Conservation (phyloP, 2,113 vertebrate species). For the Tragulus kanchil region DNA sequence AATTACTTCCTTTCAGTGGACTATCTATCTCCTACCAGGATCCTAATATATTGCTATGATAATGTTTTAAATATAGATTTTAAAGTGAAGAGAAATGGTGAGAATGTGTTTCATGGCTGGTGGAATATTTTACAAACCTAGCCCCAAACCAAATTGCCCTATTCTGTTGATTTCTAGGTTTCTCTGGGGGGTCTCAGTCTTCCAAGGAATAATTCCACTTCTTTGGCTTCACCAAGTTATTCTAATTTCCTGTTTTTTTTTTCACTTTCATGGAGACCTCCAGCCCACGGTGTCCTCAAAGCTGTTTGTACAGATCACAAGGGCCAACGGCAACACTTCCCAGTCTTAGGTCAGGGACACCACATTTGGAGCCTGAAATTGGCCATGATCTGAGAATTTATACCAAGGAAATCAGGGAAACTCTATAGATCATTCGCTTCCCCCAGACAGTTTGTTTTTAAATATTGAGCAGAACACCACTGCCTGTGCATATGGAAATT, state of each 20-base stretch:
- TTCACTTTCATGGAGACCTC: not conserved
- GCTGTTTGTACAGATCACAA: not conserved
- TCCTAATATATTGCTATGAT: not conserved
- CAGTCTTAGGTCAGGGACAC: not conserved
- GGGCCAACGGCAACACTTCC: not conserved
- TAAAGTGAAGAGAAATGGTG: not conserved
- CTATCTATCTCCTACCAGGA: not conserved
- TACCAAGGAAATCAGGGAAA: not conserved
- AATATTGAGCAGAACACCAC: not conserved
- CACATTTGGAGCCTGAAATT: not conserved
- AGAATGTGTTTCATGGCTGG: not conserved
- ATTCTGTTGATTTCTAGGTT: not conserved
- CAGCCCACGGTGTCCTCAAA: not conserved
- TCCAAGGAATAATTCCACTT: not conserved
- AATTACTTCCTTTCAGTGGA: not conserved
- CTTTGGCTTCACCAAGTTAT: not conserved
- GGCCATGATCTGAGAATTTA: not conserved
- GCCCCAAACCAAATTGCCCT: not conserved
- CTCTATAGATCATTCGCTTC: not conserved
- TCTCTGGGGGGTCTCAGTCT: not conserved
- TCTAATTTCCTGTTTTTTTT: constrained; percentile 1
- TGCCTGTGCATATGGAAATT: not conserved
- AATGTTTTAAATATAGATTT: not conserved
- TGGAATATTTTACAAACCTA: not conserved
- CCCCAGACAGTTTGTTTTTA: not conserved